phyloP scores from a whole-genome alignment of 2,888 invertebrate genomes.

The Ormyrus labotus region DNA sequence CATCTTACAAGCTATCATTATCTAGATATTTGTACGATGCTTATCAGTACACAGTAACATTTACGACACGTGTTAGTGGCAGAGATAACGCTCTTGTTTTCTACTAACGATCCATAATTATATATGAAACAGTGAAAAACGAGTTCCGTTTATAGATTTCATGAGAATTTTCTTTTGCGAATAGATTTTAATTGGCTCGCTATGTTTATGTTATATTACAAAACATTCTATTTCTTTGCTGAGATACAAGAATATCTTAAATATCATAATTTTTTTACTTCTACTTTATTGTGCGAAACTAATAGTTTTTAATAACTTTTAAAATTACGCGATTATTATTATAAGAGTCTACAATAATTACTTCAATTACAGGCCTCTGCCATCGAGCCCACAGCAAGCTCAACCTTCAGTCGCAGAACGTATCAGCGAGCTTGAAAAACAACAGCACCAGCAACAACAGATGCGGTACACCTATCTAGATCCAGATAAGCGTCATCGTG shows the following conservation, averaged over 20 bases:
- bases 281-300: background rate
- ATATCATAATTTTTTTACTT: background rate
- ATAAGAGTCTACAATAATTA: background rate
- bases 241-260: constrained; percentile 9
- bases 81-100: constrained; percentile 27
- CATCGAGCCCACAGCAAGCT: constrained; percentile 70
- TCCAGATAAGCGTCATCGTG: constrained; percentile 84
- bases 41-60: constrained; percentile 29
- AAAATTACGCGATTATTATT: background rate
- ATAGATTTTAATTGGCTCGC: background rate
- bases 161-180: background rate
- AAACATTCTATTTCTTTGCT: background rate
- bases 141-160: constrained; percentile 18
- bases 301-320: constrained; percentile 7
- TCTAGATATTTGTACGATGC: constrained; percentile 36
- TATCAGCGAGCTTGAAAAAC: constrained; percentile 77
- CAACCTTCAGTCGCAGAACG: constrained; percentile 78
- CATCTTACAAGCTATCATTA: constrained; percentile 14
- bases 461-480: constrained; percentile 83
- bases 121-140: constrained; percentile 11
- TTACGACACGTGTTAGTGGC: constrained; percentile 26
- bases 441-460: constrained; percentile 74
- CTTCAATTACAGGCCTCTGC: constrained; percentile 60
- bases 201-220: constrained; percentile 17
- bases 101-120: constrained; percentile 24